Percentiles rank a stretch among this genome's conserved stretches.
phyloP scores from a whole-genome alignment of 2,888 invertebrate genomes.

The Nomada lathburiana region DNA sequence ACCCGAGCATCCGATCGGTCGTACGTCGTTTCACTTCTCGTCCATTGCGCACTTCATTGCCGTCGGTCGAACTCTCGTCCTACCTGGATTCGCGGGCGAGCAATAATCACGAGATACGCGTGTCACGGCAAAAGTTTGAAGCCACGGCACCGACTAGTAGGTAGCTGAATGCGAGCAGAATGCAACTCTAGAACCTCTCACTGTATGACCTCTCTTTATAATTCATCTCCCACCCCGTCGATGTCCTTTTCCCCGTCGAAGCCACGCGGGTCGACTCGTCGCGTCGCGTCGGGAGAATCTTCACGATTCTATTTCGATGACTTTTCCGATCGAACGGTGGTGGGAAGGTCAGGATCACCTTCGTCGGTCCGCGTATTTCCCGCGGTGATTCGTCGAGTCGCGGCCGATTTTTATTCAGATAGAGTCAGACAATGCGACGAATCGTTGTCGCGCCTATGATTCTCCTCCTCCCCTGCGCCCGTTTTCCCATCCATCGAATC shows the following conservation, averaged over 20 bases:
- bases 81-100: constrained; percentile 24
- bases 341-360: constrained; percentile 36
- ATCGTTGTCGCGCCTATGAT: not conserved
- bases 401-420: not conserved
- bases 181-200: constrained; percentile 81
- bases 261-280: constrained; percentile 23
- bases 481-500: not conserved
- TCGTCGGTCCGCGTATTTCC: constrained; percentile 23
- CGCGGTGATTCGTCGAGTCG: not conserved
- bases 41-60: not conserved
- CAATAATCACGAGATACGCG: constrained; percentile 41
- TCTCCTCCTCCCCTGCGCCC: not conserved
- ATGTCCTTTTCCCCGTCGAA: constrained; percentile 51
- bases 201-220: constrained; percentile 80
- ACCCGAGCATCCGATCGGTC: not conserved
- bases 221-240: constrained; percentile 81
- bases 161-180: constrained; percentile 49
- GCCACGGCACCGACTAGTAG: constrained; percentile 36
- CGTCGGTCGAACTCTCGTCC: not conserved
- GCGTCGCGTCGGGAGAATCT: constrained; percentile 19
- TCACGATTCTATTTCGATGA: constrained; percentile 10
- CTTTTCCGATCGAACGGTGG: constrained; percentile 10
- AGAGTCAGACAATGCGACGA: not conserved
- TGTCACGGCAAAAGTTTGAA: constrained; percentile 40
- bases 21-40: not conserved